Evolutionary conservation across 2,888 invertebrate genomes (phyloP).

Genomic region (Mantis religiosa): DNA sequence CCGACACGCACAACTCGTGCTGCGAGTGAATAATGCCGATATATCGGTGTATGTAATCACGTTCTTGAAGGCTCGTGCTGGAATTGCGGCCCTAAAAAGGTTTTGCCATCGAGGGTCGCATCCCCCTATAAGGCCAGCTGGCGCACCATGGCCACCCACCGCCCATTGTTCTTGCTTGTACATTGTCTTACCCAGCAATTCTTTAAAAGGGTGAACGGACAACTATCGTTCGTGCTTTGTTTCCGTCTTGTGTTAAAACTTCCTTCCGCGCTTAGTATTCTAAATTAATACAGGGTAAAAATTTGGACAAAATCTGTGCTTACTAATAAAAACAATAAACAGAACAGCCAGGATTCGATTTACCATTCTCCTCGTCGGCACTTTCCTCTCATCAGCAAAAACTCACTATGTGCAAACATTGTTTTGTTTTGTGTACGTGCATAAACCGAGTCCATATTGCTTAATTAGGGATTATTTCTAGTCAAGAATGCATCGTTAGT

Average conservation of each 20-base stretch:
- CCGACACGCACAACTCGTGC: background rate
- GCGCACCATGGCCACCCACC: background rate
- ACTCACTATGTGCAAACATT: too few species aligned
- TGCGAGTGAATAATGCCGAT: background rate
- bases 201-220: background rate
- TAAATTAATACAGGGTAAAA: too few species aligned
- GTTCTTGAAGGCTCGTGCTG: background rate
- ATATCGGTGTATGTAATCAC: background rate
- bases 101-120: background rate
- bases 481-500: too few species aligned
- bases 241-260: background rate
- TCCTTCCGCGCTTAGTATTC: too few species aligned
- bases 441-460: too few species aligned
- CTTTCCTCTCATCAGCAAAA: too few species aligned
- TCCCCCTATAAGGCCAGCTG: slow-evolving; percentile 7
- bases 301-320: too few species aligned
- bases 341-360: too few species aligned
- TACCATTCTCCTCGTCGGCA: too few species aligned
- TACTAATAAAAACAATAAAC: too few species aligned
- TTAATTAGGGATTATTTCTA: too few species aligned
- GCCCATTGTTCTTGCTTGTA: background rate
- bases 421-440: too few species aligned
- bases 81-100: background rate
- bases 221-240: background rate
- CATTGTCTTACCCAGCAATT: background rate